Evolutionary conservation across 2,797 vertebrate genomes (phyloP), one percentile per base, ranked within the genome.

Genomic region (Pampus argenteus): DNA sequence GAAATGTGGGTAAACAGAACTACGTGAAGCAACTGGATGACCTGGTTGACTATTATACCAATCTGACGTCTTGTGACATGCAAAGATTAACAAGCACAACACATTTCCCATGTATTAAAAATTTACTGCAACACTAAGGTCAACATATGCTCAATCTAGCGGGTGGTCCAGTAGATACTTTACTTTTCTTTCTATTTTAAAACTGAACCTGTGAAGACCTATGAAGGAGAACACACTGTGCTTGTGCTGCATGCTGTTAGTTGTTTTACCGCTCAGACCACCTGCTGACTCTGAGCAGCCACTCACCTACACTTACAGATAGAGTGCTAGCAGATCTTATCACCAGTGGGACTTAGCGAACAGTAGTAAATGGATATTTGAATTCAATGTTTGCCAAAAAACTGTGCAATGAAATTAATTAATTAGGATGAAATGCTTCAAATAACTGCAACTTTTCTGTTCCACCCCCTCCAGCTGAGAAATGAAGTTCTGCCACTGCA

Each of bases 401-500:
- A n/a, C 22, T 36, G 25, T 40, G 49, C 17, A 40, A 54, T 63
- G 20, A 47, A 57, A 57, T 2, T 18, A 13, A 64, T 52, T 18
- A 8, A 45, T 34, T 50, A 45, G 9, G 31, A 42, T 55, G 15
- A 54, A 49, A 51, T 23, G 0, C 23, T 55, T 25, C 25, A 4
- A 72, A 6, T 55, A 6, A 69, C 29, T 36, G 22, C 18, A 45
- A 18, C 22, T 52, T 71, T 25, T 72, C 36, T 66, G 3, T 73
- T 48, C 15, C 72, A 58, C 42, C 60, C 31, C 66, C 17, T 57
- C 38, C 88, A 96, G 95, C 84, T 90, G 77, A 94, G 93, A 93
- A 91, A 95, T 91, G 94, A 91, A 61, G 86, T 88, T 22, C 65
- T 89, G 60, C 68, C 87, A 55, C 87, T 91, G 75, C 94, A 86